These are phyloP conservation scores for Brachionus paranguensis DNA, from an alignment of 1,140 invertebrate genomes.

Conservation along the genomic window DNA sequence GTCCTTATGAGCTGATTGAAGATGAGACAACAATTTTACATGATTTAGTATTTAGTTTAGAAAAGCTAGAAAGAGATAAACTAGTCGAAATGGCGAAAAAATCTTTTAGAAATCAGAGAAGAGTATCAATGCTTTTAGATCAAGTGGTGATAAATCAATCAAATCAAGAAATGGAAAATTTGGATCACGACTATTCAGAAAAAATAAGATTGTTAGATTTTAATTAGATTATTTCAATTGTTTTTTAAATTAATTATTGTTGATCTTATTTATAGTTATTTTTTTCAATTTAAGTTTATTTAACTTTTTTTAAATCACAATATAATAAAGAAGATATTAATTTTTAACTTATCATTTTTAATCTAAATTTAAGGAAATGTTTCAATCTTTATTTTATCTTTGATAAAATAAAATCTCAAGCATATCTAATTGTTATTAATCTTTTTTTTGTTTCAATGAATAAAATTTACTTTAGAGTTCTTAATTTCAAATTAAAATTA, in stretches of 20 bases:
- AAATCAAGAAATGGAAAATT: neutral
- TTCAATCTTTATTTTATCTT: neutral
- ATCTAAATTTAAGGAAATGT: neutral
- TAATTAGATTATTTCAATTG: neutral
- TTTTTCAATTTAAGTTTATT: neutral
- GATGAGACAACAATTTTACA: slow-evolving; percentile 32
- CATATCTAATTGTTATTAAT: neutral
- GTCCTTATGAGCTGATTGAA: slow-evolving; percentile 23
- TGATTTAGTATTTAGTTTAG: slow-evolving; percentile 24
- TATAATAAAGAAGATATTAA: neutral
- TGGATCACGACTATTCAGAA: neutral
- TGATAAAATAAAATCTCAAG: neutral
- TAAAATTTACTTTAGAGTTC: neutral
- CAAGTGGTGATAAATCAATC: neutral
- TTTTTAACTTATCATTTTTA: neutral
- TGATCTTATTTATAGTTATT: neutral
- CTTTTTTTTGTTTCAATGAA: neutral
- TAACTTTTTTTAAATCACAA: neutral
- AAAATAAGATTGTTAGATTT: neutral
- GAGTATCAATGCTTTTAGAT: neutral
- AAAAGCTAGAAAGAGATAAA: slow-evolving; percentile 18
- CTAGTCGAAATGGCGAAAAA: slow-evolving; percentile 21
- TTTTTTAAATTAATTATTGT: neutral
- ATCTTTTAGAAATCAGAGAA: neutral
- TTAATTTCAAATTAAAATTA: neutral